Base-by-base conservation (phyloP, 2,888 invertebrate species). In the Ochropacha duplaris region DNA sequence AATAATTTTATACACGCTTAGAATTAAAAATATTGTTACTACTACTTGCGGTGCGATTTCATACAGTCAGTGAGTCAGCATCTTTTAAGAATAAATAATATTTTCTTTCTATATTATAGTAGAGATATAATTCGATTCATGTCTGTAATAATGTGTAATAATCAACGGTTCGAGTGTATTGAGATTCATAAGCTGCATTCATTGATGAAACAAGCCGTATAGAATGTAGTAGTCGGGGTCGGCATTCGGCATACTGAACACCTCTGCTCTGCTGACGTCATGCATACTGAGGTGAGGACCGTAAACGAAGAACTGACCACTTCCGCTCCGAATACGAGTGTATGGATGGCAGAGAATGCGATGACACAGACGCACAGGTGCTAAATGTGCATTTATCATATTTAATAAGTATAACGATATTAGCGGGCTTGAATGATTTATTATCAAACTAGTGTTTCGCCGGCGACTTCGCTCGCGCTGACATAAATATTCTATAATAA, bases 261-360 rank as follows among this genome's bases (percentile, higher is more conserved):
- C 71, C n/a, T n/a, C n/a, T n/a, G n/a, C n/a, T n/a, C n/a, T n/a
- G n/a, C 64, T 90, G 87, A 90, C 88, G 88, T 90, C 91, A 91
- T 78, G 58, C 72, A 68, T 76, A 77, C 76, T 81, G 78, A n/a
- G n/a, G n/a, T n/a, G 75, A 81, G 72, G 79, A 82, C 76, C 72
- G 78, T 82, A 82, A 79, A 80, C 76, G 76, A 79, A 82, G 76
- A 79, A 80, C 79, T 71, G 79, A 86, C 84, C 83, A 87, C 80
- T 77, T 87, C 86, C 87, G 84, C 78, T 85, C 81, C 69, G 69
- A 84, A 85, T 83, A 75, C 74, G 76, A 44, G 9, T 44, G 39
- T 44, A 78, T 77, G 78, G 69, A 78, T 77, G 78, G 69, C 66
- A 72, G 66, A 66, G 70, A 78, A 74, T 68, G 69, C 68, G 72